These are phyloP conservation scores for Osmoderma eremita DNA, from an alignment of 2,888 invertebrate species.

Conservation along the genomic window DNA sequence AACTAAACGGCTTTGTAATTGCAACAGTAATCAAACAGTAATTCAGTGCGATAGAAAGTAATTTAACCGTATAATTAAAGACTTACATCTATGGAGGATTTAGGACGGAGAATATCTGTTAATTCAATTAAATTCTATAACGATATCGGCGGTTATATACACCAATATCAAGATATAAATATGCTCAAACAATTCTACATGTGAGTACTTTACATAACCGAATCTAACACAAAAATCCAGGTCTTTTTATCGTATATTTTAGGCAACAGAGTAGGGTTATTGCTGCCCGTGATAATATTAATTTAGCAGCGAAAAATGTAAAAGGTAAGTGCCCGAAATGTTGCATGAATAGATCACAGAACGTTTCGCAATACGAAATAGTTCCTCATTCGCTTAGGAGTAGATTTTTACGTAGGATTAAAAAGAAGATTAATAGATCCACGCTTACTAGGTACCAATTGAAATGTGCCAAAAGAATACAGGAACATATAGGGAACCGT, in stretches of 20 bases:
- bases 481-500: constrained; percentile 40
- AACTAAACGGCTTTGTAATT: too few relatives aligned
- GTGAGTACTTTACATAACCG: constrained; percentile 45
- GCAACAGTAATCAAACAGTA: too few relatives aligned
- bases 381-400: constrained; percentile 42
- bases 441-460: constrained; percentile 48
- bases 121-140: constrained; percentile 48
- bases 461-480: constrained; percentile 45
- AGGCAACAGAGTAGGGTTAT: constrained; percentile 46
- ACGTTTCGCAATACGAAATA: constrained; percentile 43
- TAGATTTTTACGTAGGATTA: constrained; percentile 49
- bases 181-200: constrained; percentile 44
- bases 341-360: constrained; percentile 47
- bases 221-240: too few relatives aligned
- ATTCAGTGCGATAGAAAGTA: too few relatives aligned
- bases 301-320: constrained; percentile 43
- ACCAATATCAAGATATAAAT: constrained; percentile 29
- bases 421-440: constrained; percentile 42
- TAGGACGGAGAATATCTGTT: constrained; percentile 31
- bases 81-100: constrained; percentile 20
- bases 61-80: not conserved
- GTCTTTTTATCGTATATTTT: constrained; percentile 22
- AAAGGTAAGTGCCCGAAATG: constrained; percentile 50
- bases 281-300: constrained; percentile 44
- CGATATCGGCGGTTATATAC: constrained; percentile 28